Evolutionary conservation across 2,888 invertebrate genomes (phyloP), one percentile per base, ranked within the genome.

Genomic region (Malachius bipustulatus): DNA sequence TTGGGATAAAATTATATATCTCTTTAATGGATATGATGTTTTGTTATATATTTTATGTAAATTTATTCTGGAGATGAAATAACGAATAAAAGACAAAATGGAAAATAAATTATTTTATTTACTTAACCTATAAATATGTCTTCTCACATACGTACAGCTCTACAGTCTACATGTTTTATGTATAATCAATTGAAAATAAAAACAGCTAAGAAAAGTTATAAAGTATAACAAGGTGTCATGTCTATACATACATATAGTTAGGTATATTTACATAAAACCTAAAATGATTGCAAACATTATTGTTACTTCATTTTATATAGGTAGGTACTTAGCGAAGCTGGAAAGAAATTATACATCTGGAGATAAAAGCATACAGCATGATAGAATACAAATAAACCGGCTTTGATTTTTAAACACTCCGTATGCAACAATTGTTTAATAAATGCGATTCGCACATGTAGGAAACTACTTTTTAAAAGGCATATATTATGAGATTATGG

Each of bases 391-490:
- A 46, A 44, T 46, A 50, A 48, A 49, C 52, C 46, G 48, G 48
- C 47, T 47, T 47, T 45, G 43, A 49, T 43, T 48, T 38, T 24
- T 15, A 26, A 62, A 62, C 62, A 62, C 57, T 62, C 62, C 61
- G 61, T 49, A 54, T 55, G 57, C 56, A 56, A 54, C 47, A 55
- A 55, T 49, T 55, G 47, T 54, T 54, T 49, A 49, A 52, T 61
- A 60, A 62, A 62, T 60, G 61, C 61, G 55, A 57, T 57, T 48
- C 24, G 59, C 54, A 58, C 55, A 60, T 54, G 51, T 57, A 55
- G 57, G 56, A 55, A 47, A 56, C 52, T 55, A 55, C 49, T n/a
- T n/a, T n/a, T n/a, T n/a, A n/a, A n/a, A n/a, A n/a, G n/a, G n/a
- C n/a, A n/a, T n/a, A n/a, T n/a, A n/a, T n/a, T n/a, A n/a, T n/a